Evolutionary conservation across 2,797 vertebrate species (phyloP), one percentile per base, ranked within the genome.

Genomic region (Argya squamiceps): DNA sequence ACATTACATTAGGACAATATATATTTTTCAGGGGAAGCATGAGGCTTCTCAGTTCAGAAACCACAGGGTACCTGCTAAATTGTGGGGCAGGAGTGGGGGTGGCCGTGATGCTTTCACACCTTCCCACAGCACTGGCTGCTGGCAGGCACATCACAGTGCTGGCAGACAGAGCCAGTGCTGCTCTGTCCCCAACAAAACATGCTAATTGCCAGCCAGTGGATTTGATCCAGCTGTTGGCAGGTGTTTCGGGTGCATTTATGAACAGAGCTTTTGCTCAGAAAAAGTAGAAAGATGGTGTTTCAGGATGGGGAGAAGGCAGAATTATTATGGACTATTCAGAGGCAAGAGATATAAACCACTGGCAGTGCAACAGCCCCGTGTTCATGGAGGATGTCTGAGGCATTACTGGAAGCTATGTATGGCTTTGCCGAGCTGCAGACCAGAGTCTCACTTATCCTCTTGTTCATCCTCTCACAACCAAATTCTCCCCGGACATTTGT

Each of bases 191-290:
- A 74, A 3, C 41, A 89, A 91, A 89, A 92, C 56, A 13, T 18
- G n/a, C 49, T 68, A 83, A 89, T 70, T 92, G 81, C 36, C 69
- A 83, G 71, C 27, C 53, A 52, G 73, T 1, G 6, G 69, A 58
- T 56, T 85, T 41, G 84, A 83, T 88, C 74, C 71, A 79, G 86
- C 34, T 83, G 64, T 53, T 91, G 94, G 84, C 88, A 85, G 78
- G 34, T 83, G 80, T 89, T 37, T 44, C 0, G 34, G 37, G 44
- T 43, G 62, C 64, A 27, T 88, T 93, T 71, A 24, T 32, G 56
- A 74, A 53, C 60, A 70, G 10, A 63, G 64, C 10, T 86, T 81
- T 86, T 79, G 36, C 83, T 79, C 53, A 65, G 56, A 53, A 79
- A 90, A 56, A 43, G 55, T 50, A 73, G 34, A 23, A 62, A 79